phyloP scores from a whole-genome alignment of 2,888 invertebrate genomes.

The Drymonia ruficornis region DNA sequence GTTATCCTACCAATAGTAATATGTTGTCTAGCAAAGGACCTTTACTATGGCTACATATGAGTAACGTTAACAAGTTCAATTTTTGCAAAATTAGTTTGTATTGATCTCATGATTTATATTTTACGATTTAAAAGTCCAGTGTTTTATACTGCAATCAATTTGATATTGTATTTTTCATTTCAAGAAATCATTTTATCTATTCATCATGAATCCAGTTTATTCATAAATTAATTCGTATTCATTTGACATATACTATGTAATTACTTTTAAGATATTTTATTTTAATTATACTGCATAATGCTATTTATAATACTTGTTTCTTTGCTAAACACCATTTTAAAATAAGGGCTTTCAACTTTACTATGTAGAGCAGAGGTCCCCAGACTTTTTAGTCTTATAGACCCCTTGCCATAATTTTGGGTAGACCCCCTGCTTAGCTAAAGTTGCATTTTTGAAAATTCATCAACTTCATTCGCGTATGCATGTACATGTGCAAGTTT shows the following conservation, averaged over 20 bases:
- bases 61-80: not conserved
- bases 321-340: too few relatives aligned
- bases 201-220: too few relatives aligned
- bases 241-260: not conserved
- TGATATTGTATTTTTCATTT: not conserved
- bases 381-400: too few relatives aligned
- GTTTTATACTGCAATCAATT: not conserved
- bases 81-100: not conserved
- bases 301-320: not conserved
- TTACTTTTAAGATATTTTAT: not conserved
- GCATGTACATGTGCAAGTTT: too few relatives aligned
- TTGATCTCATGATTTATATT: not conserved
- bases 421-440: too few relatives aligned
- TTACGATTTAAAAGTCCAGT: not conserved
- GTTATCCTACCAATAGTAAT: not conserved
- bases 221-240: not conserved
- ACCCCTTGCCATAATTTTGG: too few relatives aligned
- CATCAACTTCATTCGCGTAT: too few relatives aligned
- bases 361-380: too few relatives aligned
- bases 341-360: too few relatives aligned
- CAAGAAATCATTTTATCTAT: too few relatives aligned
- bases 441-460: too few relatives aligned
- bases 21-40: not conserved
- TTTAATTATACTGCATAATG: not conserved
- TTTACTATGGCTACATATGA: not conserved